These are phyloP conservation scores for Actinia equina DNA, from an alignment of 64 coral and sea anemone genomes.

Conservation along the genomic window DNA sequence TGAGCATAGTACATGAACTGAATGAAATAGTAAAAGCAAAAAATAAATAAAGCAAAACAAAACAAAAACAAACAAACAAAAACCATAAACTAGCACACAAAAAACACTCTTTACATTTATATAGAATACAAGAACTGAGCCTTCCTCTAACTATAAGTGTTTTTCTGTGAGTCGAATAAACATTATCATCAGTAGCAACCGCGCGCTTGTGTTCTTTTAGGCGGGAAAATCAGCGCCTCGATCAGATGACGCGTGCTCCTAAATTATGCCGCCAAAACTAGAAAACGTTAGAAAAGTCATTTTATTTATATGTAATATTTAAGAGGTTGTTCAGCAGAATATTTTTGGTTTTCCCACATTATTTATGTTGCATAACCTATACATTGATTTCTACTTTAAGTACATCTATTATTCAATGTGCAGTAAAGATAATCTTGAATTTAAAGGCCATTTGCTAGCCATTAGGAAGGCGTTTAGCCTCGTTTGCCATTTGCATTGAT, in stretches of 20 bases:
- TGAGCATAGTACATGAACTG: too few relatives aligned
- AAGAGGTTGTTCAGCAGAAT: too few relatives aligned
- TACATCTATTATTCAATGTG: slow-evolving; percentile 1
- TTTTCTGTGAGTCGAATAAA: too few relatives aligned
- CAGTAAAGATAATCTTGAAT: background rate
- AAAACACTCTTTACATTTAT: too few relatives aligned
- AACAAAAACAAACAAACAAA: too few relatives aligned
- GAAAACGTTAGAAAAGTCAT: background rate
- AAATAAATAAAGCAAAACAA: too few relatives aligned
- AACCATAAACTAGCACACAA: too few relatives aligned
- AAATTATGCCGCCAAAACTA: background rate
- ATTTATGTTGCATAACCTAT: background rate
- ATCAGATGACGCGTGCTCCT: background rate
- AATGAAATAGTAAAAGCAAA: too few relatives aligned
- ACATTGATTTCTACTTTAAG: background rate
- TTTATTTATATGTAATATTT: background rate
- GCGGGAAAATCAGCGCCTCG: background rate
- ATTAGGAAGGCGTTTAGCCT: background rate
- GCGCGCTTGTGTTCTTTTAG: background rate
- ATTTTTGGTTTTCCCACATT: background rate
- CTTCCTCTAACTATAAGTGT: too few relatives aligned
- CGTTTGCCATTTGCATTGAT: background rate
- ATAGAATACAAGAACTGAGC: too few relatives aligned
- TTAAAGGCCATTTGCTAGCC: background rate
- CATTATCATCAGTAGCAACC: too few relatives aligned